Evolutionary conservation across 2,888 invertebrate genomes (phyloP), one percentile per base, ranked within the genome.

Genomic region (Allacma fusca): DNA sequence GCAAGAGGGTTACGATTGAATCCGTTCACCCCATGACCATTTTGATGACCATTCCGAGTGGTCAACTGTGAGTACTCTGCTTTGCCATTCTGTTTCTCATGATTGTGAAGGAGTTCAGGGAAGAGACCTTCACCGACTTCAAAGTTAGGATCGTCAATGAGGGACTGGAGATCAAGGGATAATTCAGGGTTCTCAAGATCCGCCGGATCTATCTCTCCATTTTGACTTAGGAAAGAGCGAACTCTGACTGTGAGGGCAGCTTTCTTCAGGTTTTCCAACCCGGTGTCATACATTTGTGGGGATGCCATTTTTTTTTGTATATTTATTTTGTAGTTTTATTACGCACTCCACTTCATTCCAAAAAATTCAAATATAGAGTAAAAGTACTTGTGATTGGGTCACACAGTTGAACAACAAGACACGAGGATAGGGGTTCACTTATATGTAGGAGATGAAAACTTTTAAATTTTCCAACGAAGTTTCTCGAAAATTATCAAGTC

Each of bases 181-280:
- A 96, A 95, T 88, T 97, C 97, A 83, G 95, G 94, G 78, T 94
- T 93, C 87, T 95, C 95, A 85, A 97, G 90, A 87, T 96, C 96
- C 86, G 94, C 93, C 80, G 96, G 88, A 86, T 96, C 95, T 77
- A 85, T 84, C 64, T 90, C 90, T 79, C 89, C 89, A 75, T 85
- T 85, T 13, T 83, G 83, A 67, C 80, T 80, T n/a, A 83, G 81
- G 78, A 82, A 84, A 26, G 81, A 81, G 44, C 84, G 85, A 29
- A 84, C 84, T 79, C 84, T 84, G 78, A 85, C 83, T 26, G 83
- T 82, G 21, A 83, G 80, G 23, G 89, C 88, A 79, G 89, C 88
- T 81, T 87, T 88, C 81, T 88, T 87, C 81, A 90, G 89, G 84
- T 90, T 91, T 82, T 91, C 91, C 82, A 91, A 89, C 85, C 90